A percentile compares a stretch with the other conserved stretches of the same genome.
Conservation (phyloP, 1,140 invertebrate species). For the Cotesia vestalis region DNA sequence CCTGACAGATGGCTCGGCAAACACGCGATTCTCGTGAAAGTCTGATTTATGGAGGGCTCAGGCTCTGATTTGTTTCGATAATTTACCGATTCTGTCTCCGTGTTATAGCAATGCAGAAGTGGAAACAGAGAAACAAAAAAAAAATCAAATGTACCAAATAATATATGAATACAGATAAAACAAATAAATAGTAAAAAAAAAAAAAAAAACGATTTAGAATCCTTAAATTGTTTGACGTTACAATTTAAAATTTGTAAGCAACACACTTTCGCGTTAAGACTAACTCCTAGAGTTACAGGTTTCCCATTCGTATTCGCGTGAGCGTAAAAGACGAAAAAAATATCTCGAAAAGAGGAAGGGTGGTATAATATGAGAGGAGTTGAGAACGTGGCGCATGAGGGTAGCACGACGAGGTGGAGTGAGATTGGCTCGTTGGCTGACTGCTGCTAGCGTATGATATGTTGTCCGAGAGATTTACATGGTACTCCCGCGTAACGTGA, state of each 20-base stretch:
- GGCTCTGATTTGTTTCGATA: constrained; percentile 66
- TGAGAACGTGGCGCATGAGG: constrained; percentile 12
- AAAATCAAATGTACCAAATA: constrained; percentile 1
- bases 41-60: constrained; percentile 62
- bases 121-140: constrained; percentile 8
- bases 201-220: neutral
- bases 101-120: constrained; percentile 21
- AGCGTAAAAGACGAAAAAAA: constrained; percentile 33
- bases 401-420: constrained; percentile 1
- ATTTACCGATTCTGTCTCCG: constrained; percentile 58
- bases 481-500: constrained; percentile 52
- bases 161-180: neutral
- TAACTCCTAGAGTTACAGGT: constrained; percentile 1
- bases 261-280: constrained; percentile 23
- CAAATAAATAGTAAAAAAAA: neutral
- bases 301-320: constrained; percentile 42
- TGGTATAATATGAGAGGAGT: constrained; percentile 32
- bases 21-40: constrained; percentile 52
- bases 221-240: constrained; percentile 6
- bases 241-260: neutral
- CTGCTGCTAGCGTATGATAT: constrained; percentile 53
- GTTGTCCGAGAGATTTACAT: constrained; percentile 62
- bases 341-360: constrained; percentile 39
- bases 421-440: constrained; percentile 37
- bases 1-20: constrained; percentile 63